phyloP scores from a whole-genome alignment of 2,888 invertebrate genomes.

The Cerceris rybyensis region DNA sequence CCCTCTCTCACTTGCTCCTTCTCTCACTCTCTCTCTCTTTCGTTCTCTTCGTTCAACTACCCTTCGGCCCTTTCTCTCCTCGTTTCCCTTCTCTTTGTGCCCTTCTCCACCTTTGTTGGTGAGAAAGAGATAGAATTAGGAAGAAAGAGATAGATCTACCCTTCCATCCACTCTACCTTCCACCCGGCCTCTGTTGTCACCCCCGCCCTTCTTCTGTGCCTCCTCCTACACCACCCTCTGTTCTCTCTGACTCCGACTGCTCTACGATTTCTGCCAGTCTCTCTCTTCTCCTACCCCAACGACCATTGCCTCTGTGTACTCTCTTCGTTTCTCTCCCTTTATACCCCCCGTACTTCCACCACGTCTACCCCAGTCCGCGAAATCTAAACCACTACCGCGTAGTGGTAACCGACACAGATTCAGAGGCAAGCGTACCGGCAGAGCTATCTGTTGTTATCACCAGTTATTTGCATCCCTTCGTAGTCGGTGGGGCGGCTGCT shows the following conservation, averaged over 20 bases:
- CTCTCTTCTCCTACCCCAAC: conserved; percentile 50
- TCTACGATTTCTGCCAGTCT: conserved; percentile 64
- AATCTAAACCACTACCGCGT: conserved; percentile 62
- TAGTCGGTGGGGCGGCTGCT: conserved; percentile 64
- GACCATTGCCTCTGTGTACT: conserved; percentile 40
- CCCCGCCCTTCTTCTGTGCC: conserved; percentile 41
- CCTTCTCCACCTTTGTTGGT: conserved; percentile 42
- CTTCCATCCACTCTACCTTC: conserved; percentile 57
- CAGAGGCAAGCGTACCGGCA: conserved; percentile 60
- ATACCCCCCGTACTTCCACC: conserved; percentile 32
- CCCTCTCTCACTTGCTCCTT: conserved; percentile 32
- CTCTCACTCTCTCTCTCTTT: conserved; percentile 25
- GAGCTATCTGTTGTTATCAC: conserved; percentile 81
- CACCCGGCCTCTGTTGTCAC: conserved; percentile 65
- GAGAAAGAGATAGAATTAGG: no score
- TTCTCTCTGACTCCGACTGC: conserved; percentile 58
- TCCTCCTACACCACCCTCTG: conserved; percentile 22
- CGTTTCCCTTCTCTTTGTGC: conserved; percentile 34
- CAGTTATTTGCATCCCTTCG: conserved; percentile 81
- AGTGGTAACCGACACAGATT: conserved; percentile 62
- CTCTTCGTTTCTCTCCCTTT: conserved; percentile 31
- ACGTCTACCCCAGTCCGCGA: conserved; percentile 44
- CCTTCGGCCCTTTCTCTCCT: conserved; percentile 15
- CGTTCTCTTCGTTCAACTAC: conserved; percentile 6
- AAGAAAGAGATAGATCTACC: conserved; percentile 44